Conservation (phyloP, 2,797 vertebrate genomes). For the Tadarida brasiliensis region DNA sequence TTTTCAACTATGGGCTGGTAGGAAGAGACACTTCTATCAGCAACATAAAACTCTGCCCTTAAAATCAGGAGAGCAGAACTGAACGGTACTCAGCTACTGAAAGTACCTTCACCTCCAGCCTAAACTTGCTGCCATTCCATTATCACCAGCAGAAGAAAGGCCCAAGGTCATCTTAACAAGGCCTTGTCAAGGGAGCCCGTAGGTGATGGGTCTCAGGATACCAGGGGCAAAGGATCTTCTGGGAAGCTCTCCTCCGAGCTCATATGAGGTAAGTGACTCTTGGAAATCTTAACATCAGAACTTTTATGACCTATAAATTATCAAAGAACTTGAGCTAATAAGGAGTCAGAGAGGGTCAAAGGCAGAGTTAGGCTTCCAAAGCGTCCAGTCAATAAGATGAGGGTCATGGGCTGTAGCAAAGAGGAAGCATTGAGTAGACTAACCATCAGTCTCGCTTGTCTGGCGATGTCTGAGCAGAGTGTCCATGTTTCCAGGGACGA, state of each 20-base stretch:
- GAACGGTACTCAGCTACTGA: neutral
- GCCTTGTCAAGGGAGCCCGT: neutral
- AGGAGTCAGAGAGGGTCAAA: slow-evolving; percentile 29
- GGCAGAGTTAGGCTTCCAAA: neutral
- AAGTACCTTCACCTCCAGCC: neutral
- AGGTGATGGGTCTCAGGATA: neutral
- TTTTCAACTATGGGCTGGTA: neutral
- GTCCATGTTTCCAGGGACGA: neutral
- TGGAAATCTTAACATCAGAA: slow-evolving; percentile 36
- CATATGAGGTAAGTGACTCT: neutral
- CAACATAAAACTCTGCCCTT: neutral
- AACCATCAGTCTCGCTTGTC: neutral
- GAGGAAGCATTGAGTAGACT: neutral
- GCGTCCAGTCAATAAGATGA: neutral
- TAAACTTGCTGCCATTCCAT: neutral
- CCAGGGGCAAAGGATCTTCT: neutral
- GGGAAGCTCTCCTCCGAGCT: neutral
- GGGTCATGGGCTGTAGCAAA: neutral
- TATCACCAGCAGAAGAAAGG: neutral
- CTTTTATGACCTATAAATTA: neutral
- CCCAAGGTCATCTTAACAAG: neutral
- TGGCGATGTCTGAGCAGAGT: neutral
- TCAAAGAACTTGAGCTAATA: slow-evolving; percentile 44
- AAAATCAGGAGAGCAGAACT: slow-evolving; percentile 4
- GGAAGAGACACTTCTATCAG: neutral